These are phyloP conservation scores for Clanis bilineata DNA, from an alignment of 2,888 invertebrate species.

Conservation along the genomic window DNA sequence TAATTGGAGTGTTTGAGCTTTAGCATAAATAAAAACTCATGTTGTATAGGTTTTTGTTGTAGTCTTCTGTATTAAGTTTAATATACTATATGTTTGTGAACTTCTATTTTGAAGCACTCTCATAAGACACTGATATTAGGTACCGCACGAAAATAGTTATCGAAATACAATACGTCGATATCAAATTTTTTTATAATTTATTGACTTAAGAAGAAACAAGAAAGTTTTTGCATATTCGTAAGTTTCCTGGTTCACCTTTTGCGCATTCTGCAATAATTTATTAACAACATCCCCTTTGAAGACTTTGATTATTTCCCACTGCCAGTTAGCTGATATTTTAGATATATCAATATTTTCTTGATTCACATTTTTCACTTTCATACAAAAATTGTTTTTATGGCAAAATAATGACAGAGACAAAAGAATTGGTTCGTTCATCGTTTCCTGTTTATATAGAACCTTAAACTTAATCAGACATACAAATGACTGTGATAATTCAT, in stretches of 20 bases:
- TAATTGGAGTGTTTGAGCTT: no score
- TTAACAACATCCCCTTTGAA: conserved; percentile 49
- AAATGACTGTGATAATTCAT: conserved; percentile 35
- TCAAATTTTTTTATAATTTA: conserved; percentile 26
- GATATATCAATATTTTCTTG: conserved; percentile 45
- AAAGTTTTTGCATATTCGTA: conserved; percentile 46
- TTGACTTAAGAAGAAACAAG: conserved; percentile 52
- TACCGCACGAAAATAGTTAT: neutral
- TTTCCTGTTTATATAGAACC: conserved; percentile 56
- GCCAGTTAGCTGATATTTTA: conserved; percentile 62
- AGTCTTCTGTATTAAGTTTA: no score
- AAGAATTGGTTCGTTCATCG: conserved; percentile 41
- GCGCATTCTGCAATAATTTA: conserved; percentile 50
- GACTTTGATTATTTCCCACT: conserved; percentile 70
- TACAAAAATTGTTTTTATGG: conserved; percentile 46
- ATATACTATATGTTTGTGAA: no score
- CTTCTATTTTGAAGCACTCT: no score
- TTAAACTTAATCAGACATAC: conserved; percentile 60
- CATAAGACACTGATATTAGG: no score
- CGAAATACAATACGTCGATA: neutral
- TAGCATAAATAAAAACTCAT: no score
- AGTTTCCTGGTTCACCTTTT: conserved; percentile 40
- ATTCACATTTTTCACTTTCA: conserved; percentile 52
- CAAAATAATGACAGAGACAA: conserved; percentile 53
- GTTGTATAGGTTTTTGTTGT: no score